These are phyloP conservation scores for Barnardius zonarius DNA, from an alignment of 2,113 vertebrate genomes.

Conservation along the genomic window DNA sequence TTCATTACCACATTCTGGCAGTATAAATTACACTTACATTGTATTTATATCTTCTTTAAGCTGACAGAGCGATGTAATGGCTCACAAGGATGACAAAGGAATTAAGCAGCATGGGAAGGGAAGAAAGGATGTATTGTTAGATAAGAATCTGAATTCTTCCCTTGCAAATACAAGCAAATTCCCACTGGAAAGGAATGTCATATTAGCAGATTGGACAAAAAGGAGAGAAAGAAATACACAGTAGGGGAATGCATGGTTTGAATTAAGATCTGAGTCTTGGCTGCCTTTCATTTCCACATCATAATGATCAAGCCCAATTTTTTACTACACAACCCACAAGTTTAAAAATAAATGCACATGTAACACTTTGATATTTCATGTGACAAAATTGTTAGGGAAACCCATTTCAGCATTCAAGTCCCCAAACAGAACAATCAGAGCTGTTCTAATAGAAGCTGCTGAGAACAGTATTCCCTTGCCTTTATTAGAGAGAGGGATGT, in stretches of 20 bases:
- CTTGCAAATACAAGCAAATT: constrained; percentile 32
- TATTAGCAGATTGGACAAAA: constrained; percentile 50
- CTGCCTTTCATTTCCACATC: constrained; percentile 42
- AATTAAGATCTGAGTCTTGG: constrained; percentile 50
- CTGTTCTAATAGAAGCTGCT: neutral
- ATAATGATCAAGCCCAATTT: neutral
- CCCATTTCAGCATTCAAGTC: neutral
- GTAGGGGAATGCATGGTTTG: constrained; percentile 24
- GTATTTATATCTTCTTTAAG: neutral
- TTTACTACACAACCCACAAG: neutral
- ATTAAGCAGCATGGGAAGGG: neutral
- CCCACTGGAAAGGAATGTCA: constrained; percentile 45
- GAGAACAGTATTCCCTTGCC: neutral
- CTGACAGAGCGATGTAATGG: neutral
- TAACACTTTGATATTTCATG: constrained; percentile 46
- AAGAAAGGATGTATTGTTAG: constrained; percentile 5
- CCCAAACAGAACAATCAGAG: neutral
- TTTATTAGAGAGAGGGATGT: neutral
- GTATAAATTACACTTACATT: neutral
- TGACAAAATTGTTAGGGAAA: constrained; percentile 16
- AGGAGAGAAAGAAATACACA: neutral
- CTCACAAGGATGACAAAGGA: neutral
- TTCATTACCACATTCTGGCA: neutral
- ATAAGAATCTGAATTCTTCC: constrained; percentile 12
- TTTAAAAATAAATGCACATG: constrained; percentile 38